These are phyloP conservation scores for Columba janthina DNA, from an alignment of 2,113 vertebrate species.

Conservation along the genomic window DNA sequence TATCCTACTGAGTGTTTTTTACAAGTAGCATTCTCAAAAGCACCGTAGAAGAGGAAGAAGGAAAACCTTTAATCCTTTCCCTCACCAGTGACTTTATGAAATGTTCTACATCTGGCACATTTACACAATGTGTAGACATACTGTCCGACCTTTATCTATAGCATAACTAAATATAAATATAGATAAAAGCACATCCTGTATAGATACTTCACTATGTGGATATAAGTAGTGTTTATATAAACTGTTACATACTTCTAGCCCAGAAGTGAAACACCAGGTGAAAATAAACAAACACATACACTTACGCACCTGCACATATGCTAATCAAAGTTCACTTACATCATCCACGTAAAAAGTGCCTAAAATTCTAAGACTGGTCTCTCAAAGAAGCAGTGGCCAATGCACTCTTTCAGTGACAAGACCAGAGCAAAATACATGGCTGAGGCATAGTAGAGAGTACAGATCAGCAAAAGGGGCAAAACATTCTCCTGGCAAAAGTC, in stretches of 20 bases:
- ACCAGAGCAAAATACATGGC: background rate
- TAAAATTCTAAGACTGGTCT: background rate
- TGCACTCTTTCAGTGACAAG: background rate
- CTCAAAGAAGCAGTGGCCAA: no score
- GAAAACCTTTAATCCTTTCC: background rate
- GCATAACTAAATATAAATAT: background rate
- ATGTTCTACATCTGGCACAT: background rate
- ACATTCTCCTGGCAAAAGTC: background rate
- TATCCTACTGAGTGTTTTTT: background rate
- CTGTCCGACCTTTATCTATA: background rate
- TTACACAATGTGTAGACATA: background rate
- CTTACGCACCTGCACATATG: background rate
- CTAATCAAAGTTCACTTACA: no score
- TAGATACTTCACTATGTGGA: background rate
- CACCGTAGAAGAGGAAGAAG: background rate
- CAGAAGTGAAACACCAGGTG: background rate
- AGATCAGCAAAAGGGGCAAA: background rate
- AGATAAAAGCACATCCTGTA: background rate
- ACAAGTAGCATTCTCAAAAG: background rate
- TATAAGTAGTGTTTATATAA: background rate
- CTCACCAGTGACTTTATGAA: background rate
- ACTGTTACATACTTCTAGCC: background rate
- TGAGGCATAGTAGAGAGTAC: background rate
- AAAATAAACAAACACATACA: background rate
- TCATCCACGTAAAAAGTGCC: background rate